phyloP scores from a whole-genome alignment of 2,113 vertebrate genomes.

The Crotalus helleri region DNA sequence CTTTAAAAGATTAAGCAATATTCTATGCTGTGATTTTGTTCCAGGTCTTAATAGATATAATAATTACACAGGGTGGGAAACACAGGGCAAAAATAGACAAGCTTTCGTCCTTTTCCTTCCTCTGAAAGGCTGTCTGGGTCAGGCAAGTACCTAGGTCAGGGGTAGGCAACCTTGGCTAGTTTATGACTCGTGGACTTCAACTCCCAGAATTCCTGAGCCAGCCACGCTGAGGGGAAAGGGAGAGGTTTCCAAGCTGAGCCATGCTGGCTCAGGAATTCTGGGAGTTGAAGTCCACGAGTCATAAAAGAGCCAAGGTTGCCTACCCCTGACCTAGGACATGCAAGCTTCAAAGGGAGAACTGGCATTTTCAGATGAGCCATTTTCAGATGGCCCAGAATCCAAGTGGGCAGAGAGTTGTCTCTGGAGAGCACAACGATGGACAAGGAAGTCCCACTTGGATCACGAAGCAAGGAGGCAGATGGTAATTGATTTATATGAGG shows the following conservation, averaged over 20 bases:
- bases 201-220: too few species aligned
- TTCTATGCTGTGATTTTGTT: neutral
- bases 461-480: neutral
- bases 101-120: neutral
- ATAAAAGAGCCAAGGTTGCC: too few species aligned
- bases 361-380: neutral
- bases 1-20: neutral
- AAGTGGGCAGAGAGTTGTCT: neutral
- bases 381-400: neutral
- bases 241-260: too few species aligned
- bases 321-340: neutral
- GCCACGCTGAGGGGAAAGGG: too few species aligned
- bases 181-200: too few species aligned
- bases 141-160: neutral
- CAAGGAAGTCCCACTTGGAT: neutral
- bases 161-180: too few species aligned
- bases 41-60: neutral
- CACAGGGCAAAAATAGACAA: neutral
- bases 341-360: neutral
- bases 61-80: neutral
- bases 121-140: neutral
- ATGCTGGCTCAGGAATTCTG: too few species aligned
- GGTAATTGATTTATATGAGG: neutral
- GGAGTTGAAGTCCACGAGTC: too few species aligned
- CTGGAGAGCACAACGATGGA: neutral